Base-by-base conservation (phyloP, 2,113 vertebrate species). In the Centrocercus urophasianus region DNA sequence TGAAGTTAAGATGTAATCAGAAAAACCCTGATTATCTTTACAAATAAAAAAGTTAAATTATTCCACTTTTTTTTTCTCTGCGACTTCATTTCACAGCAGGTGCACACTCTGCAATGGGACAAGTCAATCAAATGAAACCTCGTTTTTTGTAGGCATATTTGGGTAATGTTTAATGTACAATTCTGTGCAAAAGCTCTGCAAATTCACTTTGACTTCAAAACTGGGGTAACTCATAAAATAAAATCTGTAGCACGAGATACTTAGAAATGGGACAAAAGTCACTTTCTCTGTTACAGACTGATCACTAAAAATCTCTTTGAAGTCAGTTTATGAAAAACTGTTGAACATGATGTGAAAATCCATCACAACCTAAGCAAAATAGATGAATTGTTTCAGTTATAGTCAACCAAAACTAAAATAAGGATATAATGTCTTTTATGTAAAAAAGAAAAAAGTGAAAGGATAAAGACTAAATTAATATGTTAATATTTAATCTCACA, bases 21-120 rank as follows among this genome's bases (percentile, higher is more conserved):
- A 99, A 99, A 98, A 96, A 98, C 98, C 98, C 98, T 99, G 99
- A 99, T 99, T 99, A 99, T 98, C 99, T 98, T 98, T 98, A 99
- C 98, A 99, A 99, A 99, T 99, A 99, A 99, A 99, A 99, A 99
- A 99, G 98, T 99, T 99, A 99, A 99, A 99, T 99, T 99, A 99
- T 99, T 99, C 98, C 98, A 98, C 97, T 98, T 97, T 97, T 97
- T 38, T 38, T 95, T 84, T 59, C 60, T 81, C 74, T 85, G 50
- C 1, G 80, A 94, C 89, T 98, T 97, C 96, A 96, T 98, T 98
- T 97, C 93, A 95, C 95, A 97, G 97, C 96, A 98, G 96, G 97
- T 97, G 94, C 90, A 93, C 86, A 97, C 94, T 98, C 97, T 96
- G 84, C 96, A 96, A 91, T 32, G 90, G 97, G 96, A 96, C 88